Conservation (phyloP, 1,140 invertebrate species). For the Macrostomum lignano region DNA sequence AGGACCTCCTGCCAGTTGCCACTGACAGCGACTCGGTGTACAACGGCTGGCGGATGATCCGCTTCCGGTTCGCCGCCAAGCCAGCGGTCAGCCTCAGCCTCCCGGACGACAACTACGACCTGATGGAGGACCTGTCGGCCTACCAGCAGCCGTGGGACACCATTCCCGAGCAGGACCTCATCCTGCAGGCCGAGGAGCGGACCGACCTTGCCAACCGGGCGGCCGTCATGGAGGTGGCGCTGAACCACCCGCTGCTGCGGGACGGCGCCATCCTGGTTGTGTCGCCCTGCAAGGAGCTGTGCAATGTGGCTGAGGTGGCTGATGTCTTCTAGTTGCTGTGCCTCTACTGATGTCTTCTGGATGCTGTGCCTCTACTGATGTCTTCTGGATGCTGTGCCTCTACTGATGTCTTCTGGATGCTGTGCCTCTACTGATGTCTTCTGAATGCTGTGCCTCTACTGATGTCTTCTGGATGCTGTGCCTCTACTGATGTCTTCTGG, state of each 20-base stretch:
- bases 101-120: constrained; percentile 43
- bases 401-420: too few species aligned
- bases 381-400: too few species aligned
- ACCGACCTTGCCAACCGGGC: constrained; percentile 23
- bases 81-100: constrained; percentile 39
- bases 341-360: too few species aligned
- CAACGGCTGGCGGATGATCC: constrained; percentile 37
- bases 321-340: too few species aligned
- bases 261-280: constrained; percentile 43
- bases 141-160: constrained; percentile 34
- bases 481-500: too few species aligned
- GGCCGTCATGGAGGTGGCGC: constrained; percentile 42
- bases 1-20: constrained; percentile 33
- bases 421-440: too few species aligned
- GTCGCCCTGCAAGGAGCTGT: constrained; percentile 32
- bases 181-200: constrained; percentile 29
- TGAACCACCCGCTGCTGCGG: constrained; percentile 40
- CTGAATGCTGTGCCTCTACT: too few species aligned
- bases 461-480: too few species aligned
- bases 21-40: constrained; percentile 15
- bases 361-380: too few species aligned
- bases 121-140: constrained; percentile 37
- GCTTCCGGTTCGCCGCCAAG: constrained; percentile 38
- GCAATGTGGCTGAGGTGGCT: constrained; percentile 10
- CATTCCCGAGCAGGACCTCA: constrained; percentile 37